Percentiles rank a stretch among this genome's conserved stretches.
Evolutionary conservation across 64 coral and sea anemone genomes (phyloP).

Genomic region (Acropora tenuis): DNA sequence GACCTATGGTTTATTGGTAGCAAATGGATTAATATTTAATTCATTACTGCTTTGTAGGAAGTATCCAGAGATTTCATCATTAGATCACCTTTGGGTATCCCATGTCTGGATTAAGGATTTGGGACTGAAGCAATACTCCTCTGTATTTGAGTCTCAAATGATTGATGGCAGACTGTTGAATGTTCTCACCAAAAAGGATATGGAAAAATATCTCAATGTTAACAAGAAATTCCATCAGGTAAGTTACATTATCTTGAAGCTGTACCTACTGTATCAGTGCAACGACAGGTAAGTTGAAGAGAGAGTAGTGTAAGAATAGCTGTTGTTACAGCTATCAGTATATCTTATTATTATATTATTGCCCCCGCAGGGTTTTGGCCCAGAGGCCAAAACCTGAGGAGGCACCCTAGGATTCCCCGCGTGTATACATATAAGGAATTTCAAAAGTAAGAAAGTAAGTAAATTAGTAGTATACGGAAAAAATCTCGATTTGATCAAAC

Average conservation of each 20-base stretch:
- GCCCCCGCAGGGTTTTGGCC: too few species aligned
- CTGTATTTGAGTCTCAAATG: slow-evolving; percentile 77
- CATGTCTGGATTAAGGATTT: slow-evolving; percentile 74
- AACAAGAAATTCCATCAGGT: slow-evolving; percentile 90
- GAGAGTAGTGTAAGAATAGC: too few species aligned
- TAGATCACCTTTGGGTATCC: slow-evolving; percentile 80
- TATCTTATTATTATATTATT: too few species aligned
- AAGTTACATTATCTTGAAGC: neutral
- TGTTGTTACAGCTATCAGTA: too few species aligned
- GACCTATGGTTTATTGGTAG: neutral
- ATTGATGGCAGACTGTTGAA: slow-evolving; percentile 80
- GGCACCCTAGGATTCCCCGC: too few species aligned
- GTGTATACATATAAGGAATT: too few species aligned
- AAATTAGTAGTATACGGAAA: too few species aligned
- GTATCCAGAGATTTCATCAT: slow-evolving; percentile 62
- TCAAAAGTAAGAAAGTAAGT: too few species aligned
- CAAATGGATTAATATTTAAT: neutral
- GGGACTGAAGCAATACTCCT: slow-evolving; percentile 78
- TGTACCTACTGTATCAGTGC: too few species aligned
- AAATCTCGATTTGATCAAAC: too few species aligned
- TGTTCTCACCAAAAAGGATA: slow-evolving; percentile 77
- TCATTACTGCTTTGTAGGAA: slow-evolving; percentile 32
- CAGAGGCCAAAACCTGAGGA: too few species aligned
- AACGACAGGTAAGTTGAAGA: too few species aligned
- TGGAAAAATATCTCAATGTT: slow-evolving; percentile 83